These are phyloP conservation scores for Acridotheres tristis DNA, from an alignment of 2,797 vertebrate species.

Conservation along the genomic window DNA sequence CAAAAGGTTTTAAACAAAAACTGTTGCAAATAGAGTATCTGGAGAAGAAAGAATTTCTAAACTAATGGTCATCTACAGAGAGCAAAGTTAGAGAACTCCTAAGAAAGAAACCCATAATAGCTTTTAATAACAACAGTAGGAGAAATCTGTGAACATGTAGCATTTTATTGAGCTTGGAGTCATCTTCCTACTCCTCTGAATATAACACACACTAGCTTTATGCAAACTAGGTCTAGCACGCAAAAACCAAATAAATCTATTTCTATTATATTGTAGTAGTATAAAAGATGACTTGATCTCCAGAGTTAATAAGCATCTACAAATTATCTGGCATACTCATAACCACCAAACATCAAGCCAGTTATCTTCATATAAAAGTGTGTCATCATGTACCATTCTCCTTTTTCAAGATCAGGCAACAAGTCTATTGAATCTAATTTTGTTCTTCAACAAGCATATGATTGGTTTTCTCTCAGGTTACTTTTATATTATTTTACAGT, in stretches of 20 bases:
- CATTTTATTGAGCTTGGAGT: slow-evolving; percentile 51
- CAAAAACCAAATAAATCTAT: slow-evolving; percentile 47
- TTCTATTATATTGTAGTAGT: slow-evolving; percentile 14
- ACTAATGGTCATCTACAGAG: not conserved
- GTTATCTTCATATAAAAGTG: not conserved
- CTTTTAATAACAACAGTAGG: slow-evolving; percentile 31
- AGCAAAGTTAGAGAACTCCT: not conserved
- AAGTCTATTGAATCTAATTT: not conserved
- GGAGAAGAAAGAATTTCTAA: not conserved
- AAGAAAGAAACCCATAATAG: not conserved
- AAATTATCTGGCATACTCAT: not conserved
- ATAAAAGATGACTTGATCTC: not conserved
- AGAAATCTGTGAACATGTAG: slow-evolving; percentile 28
- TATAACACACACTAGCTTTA: slow-evolving; percentile 50
- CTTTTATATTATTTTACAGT: not conserved
- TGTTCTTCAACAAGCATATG: not conserved
- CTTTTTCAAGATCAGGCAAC: not conserved
- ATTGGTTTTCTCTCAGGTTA: not conserved
- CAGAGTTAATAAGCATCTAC: not conserved
- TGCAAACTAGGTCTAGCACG: slow-evolving; percentile 33
- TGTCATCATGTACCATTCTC: not conserved
- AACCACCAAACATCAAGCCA: not conserved
- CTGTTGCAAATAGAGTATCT: not conserved
- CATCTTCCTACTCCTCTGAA: slow-evolving; percentile 32
- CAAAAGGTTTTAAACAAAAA: not conserved